Evolutionary conservation across 2,888 invertebrate genomes (phyloP).

Genomic region (Eulithis testata): DNA sequence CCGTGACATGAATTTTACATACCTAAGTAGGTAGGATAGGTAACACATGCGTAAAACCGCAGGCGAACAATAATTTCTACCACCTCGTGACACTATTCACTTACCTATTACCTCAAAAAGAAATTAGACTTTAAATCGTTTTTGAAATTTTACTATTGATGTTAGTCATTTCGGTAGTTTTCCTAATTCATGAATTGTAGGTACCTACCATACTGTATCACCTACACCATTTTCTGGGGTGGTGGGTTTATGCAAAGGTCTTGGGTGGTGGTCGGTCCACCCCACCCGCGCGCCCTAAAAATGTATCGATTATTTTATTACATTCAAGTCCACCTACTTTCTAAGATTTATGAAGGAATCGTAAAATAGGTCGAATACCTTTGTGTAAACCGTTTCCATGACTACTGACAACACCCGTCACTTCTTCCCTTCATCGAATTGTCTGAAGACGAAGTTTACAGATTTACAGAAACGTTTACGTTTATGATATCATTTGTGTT

Average conservation of each 20-base stretch:
- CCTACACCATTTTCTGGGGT: not conserved
- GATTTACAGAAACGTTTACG: constrained; percentile 40
- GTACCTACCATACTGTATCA: no score
- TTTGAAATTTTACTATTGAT: no score
- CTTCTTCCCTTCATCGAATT: constrained; percentile 15
- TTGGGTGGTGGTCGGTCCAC: no score
- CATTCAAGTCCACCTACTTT: constrained; percentile 19
- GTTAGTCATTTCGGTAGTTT: no score
- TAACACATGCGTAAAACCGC: not conserved
- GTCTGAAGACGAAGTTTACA: constrained; percentile 36
- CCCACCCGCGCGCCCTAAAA: not conserved
- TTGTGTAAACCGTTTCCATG: constrained; percentile 33
- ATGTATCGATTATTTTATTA: constrained; percentile 19
- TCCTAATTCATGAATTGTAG: no score
- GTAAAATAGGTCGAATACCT: constrained; percentile 29
- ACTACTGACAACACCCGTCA: constrained; percentile 33
- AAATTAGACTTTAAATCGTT: no score
- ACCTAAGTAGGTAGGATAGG: not conserved
- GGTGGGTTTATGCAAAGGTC: not conserved
- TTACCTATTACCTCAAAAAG: no score
- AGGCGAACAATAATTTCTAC: not conserved
- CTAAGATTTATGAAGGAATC: not conserved
- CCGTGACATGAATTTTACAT: not conserved
- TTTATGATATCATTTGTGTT: constrained; percentile 43
- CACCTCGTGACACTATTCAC: no score